Percentiles rank a stretch among this genome's conserved stretches.
Evolutionary conservation across 1,140 invertebrate genomes (phyloP).

Genomic region (Dendrolimus kikuchii): DNA sequence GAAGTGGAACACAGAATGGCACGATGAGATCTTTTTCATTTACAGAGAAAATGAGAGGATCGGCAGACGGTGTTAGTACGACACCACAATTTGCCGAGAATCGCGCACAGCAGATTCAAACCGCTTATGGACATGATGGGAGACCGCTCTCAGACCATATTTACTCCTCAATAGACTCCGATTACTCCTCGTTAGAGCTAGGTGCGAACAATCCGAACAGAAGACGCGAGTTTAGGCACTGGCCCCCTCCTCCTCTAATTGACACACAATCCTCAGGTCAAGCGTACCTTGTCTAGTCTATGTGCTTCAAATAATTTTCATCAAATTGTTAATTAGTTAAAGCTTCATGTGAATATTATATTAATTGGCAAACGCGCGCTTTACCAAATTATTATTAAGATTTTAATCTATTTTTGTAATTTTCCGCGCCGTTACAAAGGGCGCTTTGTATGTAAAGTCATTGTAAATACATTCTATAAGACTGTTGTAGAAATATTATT

Average conservation of each 20-base stretch:
- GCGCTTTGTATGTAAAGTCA: slow-evolving; percentile 50
- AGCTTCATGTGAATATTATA: slow-evolving; percentile 67
- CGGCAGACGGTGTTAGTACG: slow-evolving; percentile 41
- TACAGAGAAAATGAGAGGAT: slow-evolving; percentile 56
- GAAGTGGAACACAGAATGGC: slow-evolving; percentile 75
- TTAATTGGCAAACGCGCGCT: slow-evolving; percentile 49
- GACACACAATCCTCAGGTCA: slow-evolving; percentile 60
- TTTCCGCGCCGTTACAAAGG: slow-evolving; percentile 54
- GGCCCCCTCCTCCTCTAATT: slow-evolving; percentile 60
- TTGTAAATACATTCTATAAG: slow-evolving; percentile 72
- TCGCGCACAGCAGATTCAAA: slow-evolving; percentile 53
- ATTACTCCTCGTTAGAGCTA: slow-evolving; percentile 76
- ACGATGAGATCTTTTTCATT: slow-evolving; percentile 64
- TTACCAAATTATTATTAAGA: slow-evolving; percentile 66
- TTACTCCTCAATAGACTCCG: slow-evolving; percentile 90
- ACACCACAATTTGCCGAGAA: slow-evolving; percentile 46
- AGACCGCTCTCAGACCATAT: slow-evolving; percentile 88
- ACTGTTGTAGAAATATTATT: slow-evolving; percentile 66
- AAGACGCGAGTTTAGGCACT: slow-evolving; percentile 57
- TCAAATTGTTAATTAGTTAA: slow-evolving; percentile 51
- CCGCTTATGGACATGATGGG: slow-evolving; percentile 53
- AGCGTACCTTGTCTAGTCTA: slow-evolving; percentile 67
- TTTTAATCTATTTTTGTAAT: slow-evolving; percentile 69
- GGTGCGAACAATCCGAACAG: slow-evolving; percentile 54
- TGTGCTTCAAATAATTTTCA: slow-evolving; percentile 38